phyloP scores from a whole-genome alignment of 2,888 invertebrate genomes.

The Dicroscelio sp. region DNA sequence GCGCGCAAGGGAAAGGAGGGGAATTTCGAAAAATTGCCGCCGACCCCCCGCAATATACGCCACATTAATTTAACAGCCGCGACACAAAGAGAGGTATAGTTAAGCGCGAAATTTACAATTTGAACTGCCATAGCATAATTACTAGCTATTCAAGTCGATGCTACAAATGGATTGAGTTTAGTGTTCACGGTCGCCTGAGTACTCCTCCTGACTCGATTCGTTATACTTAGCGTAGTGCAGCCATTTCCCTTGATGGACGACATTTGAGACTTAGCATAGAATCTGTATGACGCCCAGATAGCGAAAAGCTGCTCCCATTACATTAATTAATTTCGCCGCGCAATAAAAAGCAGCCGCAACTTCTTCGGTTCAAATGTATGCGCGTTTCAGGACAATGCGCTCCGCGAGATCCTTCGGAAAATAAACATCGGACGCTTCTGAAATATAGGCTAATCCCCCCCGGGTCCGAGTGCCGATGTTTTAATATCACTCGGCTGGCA shows the following conservation, averaged over 20 bases:
- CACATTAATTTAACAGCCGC: conserved; percentile 20
- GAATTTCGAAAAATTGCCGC: too few species aligned
- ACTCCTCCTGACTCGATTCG: conserved; percentile 74
- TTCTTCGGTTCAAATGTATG: conserved; percentile 3
- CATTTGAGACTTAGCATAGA: conserved; percentile 66
- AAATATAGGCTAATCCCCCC: not conserved
- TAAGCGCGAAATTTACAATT: conserved; percentile 64
- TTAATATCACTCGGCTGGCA: not conserved
- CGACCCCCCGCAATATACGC: too few species aligned
- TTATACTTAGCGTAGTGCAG: conserved; percentile 74
- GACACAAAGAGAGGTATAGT: conserved; percentile 55
- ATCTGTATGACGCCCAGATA: conserved; percentile 66
- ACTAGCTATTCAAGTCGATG: conserved; percentile 77
- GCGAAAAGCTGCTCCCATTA: conserved; percentile 65
- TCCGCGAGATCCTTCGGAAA: not conserved
- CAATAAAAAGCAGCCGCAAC: conserved; percentile 33
- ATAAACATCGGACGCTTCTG: not conserved
- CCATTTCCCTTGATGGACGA: conserved; percentile 76
- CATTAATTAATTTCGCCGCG: conserved; percentile 62
- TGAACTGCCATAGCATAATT: conserved; percentile 69
- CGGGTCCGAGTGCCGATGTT: not conserved
- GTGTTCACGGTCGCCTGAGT: conserved; percentile 78
- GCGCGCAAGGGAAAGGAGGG: too few species aligned
- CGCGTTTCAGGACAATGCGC: not conserved
- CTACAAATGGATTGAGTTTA: conserved; percentile 82